Evolutionary conservation across 2,888 invertebrate species (phyloP).

Genomic region (Julus scandinavius): DNA sequence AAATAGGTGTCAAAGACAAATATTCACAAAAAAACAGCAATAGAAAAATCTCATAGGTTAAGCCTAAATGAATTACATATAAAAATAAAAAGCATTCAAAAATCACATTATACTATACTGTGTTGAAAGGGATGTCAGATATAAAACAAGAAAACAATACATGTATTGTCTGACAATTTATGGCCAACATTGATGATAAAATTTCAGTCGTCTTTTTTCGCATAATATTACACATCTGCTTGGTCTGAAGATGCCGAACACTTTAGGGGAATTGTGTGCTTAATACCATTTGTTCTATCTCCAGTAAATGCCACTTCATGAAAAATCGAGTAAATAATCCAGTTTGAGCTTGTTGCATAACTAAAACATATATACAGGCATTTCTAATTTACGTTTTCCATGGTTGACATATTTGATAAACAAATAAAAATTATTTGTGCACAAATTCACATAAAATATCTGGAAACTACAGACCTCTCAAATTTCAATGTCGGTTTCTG

Average conservation of each 20-base stretch:
- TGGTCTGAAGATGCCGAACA: neutral
- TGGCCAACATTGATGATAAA: neutral
- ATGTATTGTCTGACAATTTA: neutral
- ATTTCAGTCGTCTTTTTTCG: neutral
- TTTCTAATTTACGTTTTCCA: too few relatives aligned
- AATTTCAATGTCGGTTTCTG: too few relatives aligned
- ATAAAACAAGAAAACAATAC: neutral
- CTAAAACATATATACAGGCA: too few relatives aligned
- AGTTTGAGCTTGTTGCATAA: too few relatives aligned
- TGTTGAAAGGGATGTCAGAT: neutral
- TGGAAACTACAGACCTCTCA: too few relatives aligned
- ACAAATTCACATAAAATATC: too few relatives aligned
- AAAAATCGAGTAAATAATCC: too few relatives aligned
- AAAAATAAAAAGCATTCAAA: slow-evolving; percentile 3
- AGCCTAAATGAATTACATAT: neutral
- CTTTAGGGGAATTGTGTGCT: neutral
- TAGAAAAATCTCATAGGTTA: neutral
- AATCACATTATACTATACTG: neutral
- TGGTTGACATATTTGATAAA: too few relatives aligned
- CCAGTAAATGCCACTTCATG: too few relatives aligned
- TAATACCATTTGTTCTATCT: too few relatives aligned
- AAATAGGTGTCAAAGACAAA: neutral
- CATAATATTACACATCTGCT: neutral
- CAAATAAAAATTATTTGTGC: too few relatives aligned
- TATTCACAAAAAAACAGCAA: neutral